These are phyloP conservation scores for Gephyroberyx darwinii DNA, from an alignment of 2,797 vertebrate genomes.

Conservation along the genomic window DNA sequence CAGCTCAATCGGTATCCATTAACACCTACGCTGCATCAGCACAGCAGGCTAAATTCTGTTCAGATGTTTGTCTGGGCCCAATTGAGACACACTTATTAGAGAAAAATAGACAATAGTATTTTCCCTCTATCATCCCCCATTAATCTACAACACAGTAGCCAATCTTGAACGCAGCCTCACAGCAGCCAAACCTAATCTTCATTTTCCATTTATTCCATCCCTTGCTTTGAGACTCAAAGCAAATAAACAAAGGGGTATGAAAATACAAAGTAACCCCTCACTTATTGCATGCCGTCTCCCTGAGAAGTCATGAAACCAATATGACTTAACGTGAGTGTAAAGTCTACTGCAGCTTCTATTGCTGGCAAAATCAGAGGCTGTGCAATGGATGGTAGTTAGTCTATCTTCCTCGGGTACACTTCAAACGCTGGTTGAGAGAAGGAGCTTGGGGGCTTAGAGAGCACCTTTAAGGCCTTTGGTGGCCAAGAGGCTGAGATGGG, in stretches of 20 bases:
- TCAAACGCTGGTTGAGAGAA: conserved; percentile 34
- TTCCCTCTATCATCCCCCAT: conserved; percentile 17
- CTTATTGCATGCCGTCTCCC: conserved; percentile 36
- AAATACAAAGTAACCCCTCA: conserved; percentile 52
- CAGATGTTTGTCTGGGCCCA: conserved; percentile 39
- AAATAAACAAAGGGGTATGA: conserved; percentile 44
- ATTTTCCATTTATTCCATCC: conserved; percentile 35
- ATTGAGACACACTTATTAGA: conserved; percentile 25
- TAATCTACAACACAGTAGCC: conserved; percentile 2
- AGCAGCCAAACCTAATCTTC: conserved; percentile 24
- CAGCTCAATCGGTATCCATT: no score
- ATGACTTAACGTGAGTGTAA: conserved; percentile 28
- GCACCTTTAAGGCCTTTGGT: conserved; percentile 34
- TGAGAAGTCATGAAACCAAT: conserved; percentile 52
- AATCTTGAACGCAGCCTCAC: conserved; percentile 7
- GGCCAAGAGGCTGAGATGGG: conserved; percentile 19
- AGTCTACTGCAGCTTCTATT: conserved; percentile 29
- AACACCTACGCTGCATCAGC: conserved; percentile 51
- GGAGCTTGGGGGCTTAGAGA: conserved; percentile 25
- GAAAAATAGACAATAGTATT: conserved; percentile 50
- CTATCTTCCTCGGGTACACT: conserved; percentile 30
- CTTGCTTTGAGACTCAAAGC: conserved; percentile 22
- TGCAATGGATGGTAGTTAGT: conserved; percentile 31
- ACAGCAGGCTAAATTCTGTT: conserved; percentile 33
- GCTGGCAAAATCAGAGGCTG: conserved; percentile 44